Evolutionary conservation across 2,797 vertebrate genomes (phyloP).

Genomic region (Sebastes itinus): DNA sequence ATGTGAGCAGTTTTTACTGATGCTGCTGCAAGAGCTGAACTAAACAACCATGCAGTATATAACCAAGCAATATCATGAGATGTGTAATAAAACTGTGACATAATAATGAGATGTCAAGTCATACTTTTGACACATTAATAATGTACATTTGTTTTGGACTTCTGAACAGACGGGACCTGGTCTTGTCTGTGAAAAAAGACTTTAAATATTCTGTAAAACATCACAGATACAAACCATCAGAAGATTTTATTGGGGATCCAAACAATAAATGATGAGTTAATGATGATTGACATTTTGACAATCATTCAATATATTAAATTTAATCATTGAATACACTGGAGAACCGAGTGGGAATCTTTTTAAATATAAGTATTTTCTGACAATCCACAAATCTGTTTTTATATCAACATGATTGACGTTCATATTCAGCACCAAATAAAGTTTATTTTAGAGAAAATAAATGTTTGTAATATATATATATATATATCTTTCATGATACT

Average conservation of each 20-base stretch:
- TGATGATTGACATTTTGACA: not conserved
- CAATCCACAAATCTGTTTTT: not conserved
- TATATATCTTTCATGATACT: not conserved
- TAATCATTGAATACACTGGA: not conserved
- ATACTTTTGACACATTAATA: not conserved
- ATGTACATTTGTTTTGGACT: not conserved
- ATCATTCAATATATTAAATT: not conserved
- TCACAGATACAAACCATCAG: not conserved
- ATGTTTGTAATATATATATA: not conserved
- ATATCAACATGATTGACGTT: not conserved
- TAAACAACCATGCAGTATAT: too few species aligned
- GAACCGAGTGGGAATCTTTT: not conserved
- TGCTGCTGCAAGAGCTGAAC: too few species aligned
- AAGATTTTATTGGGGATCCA: not conserved
- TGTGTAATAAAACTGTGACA: not conserved
- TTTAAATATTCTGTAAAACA: not conserved
- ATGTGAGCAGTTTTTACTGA: too few species aligned
- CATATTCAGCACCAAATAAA: not conserved
- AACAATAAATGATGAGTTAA: not conserved
- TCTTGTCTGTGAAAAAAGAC: not conserved
- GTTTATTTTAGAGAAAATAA: not conserved
- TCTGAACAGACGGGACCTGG: not conserved
- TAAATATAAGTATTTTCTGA: not conserved
- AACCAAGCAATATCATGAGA: not conserved
- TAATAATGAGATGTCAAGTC: not conserved